Evolutionary conservation across 2,113 vertebrate species (phyloP), one percentile per base, ranked within the genome.

Genomic region (Oryzias woworae): DNA sequence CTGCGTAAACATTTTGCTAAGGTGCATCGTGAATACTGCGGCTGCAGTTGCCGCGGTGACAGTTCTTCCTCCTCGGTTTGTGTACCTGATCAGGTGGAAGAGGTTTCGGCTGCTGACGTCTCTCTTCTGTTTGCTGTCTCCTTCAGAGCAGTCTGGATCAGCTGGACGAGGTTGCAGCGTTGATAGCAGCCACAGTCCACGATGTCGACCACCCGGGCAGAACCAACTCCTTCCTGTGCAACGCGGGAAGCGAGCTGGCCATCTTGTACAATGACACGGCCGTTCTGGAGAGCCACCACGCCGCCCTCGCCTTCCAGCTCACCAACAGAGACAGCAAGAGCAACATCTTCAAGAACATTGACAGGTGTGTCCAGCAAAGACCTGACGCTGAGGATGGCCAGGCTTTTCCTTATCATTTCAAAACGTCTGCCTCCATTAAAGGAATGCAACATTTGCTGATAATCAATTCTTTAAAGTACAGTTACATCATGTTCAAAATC

Each of bases 161-260:
- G 84, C 87, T 96, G 85, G 96, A 98, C 17, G 93, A 95, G 85
- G 93, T 97, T 24, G 96, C 96, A 1, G 93, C 96, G 0, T 78
- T 98, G 83, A 95, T 98, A n/a, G 96, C 96, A 1, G 96, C 96
- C 76, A 94, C 96, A 0, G 93, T 98, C 45, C 96, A 98, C 0
- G 96, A 98, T 0, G 94, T 98, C 66, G 96, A 98, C 64, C 96
- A 98, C 69, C 96, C 96, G 0, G 96, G 96, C 28, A 84, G 95
- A 62, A 98, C 96, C 82, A 98, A 98, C 87, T 97, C 96, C 14
- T 98, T 98, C 89, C 85, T 98, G 80, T 98, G 97, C 62, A 98
- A 98, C 0, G 97, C 96, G 0, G 94, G 95, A 73, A 97, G 97
- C 2, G 96, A 98, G 24, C 88, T 98, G 26, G 97, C 97, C 0